Evolutionary conservation across 2,113 vertebrate genomes (phyloP).

Genomic region (Perognathus longimembris): DNA sequence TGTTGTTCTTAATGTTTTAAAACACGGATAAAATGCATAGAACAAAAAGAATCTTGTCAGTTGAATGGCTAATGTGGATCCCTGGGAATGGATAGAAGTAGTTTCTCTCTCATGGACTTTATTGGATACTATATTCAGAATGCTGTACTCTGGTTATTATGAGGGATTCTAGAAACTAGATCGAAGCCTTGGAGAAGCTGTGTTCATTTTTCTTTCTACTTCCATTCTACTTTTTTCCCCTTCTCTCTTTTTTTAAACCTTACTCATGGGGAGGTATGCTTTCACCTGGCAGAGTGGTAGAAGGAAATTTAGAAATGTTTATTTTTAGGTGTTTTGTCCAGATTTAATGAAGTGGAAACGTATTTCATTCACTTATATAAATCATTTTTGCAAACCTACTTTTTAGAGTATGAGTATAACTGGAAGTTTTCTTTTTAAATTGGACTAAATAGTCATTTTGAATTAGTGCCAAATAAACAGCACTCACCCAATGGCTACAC

Average conservation of each 20-base stretch:
- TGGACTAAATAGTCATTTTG: constrained; percentile 30
- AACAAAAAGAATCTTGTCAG: neutral
- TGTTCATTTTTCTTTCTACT: neutral
- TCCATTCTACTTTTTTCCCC: neutral
- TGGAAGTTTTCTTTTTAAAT: constrained; percentile 61
- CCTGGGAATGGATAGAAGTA: neutral
- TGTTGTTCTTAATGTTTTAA: neutral
- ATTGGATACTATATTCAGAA: neutral
- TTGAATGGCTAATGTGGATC: neutral
- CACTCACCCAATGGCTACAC: neutral
- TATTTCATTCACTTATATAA: constrained; percentile 43
- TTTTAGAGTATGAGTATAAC: neutral
- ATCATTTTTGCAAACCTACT: neutral
- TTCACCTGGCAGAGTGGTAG: constrained; percentile 1
- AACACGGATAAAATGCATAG: neutral
- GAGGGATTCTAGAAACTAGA: neutral
- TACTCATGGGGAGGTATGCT: neutral
- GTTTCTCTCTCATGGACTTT: neutral
- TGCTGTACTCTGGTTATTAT: neutral
- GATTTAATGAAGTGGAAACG: constrained; percentile 16
- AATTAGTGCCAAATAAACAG: neutral
- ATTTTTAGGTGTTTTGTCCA: constrained; percentile 62
- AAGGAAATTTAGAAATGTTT: constrained; percentile 28
- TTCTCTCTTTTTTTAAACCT: neutral
- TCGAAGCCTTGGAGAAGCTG: neutral